These are phyloP conservation scores for Corticium candelabrum DNA, from an alignment of 37 sponge, comb jelly and placozoan species.

Conservation along the genomic window DNA sequence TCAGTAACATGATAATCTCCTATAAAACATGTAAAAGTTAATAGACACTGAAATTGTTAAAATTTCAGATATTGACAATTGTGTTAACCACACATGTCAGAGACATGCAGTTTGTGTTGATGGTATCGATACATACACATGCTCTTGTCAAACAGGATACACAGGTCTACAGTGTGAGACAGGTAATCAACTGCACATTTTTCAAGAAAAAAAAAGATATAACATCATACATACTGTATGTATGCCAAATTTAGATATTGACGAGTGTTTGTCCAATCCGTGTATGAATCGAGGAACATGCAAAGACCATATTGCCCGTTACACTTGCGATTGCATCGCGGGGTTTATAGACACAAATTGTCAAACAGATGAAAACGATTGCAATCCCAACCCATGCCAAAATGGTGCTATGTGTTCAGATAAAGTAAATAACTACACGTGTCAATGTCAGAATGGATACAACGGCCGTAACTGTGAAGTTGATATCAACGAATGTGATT, in stretches of 20 bases:
- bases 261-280: not conserved
- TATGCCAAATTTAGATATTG: not conserved
- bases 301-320: slow-evolving; percentile 9
- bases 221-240: not conserved
- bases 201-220: too few species aligned
- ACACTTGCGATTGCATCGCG: slow-evolving; percentile 30
- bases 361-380: slow-evolving; percentile 21
- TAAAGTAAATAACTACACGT: slow-evolving; percentile 3
- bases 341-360: slow-evolving; percentile 19
- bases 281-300: not conserved
- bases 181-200: slow-evolving; percentile 16
- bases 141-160: too few species aligned
- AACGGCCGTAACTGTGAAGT: slow-evolving; percentile 7
- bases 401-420: not conserved
- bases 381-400: not conserved
- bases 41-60: too few species aligned
- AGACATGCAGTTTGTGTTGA: too few species aligned
- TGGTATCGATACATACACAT: too few species aligned
- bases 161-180: slow-evolving; percentile 28
- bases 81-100: too few species aligned
- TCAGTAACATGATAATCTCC: too few species aligned
- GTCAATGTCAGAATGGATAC: not conserved
- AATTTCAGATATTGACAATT: too few species aligned
- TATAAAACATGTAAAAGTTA: too few species aligned
- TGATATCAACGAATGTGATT: slow-evolving; percentile 10